Conservation (phyloP, 2,113 vertebrate species). For the Turdus rufiventris region DNA sequence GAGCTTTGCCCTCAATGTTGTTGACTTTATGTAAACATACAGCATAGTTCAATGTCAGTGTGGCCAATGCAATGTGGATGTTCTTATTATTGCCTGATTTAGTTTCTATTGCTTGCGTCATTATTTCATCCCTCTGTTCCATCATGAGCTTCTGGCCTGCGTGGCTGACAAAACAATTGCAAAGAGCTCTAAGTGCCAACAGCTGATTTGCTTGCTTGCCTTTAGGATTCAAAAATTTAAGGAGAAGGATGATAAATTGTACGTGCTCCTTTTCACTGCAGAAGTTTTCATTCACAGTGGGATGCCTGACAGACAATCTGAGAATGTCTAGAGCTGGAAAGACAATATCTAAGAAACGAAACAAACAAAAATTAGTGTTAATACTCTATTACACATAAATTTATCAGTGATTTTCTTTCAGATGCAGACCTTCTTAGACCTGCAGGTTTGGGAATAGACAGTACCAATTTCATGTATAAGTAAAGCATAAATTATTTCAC, state of each 20-base stretch:
- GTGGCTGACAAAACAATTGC: conserved; percentile 89
- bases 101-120: conserved; percentile 87
- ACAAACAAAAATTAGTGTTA: conserved; percentile 15
- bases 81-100: conserved; percentile 88
- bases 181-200: conserved; percentile 90
- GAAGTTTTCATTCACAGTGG: conserved; percentile 88
- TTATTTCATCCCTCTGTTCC: conserved; percentile 85
- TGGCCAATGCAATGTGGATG: conserved; percentile 93
- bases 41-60: conserved; percentile 91
- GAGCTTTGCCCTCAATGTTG: conserved; percentile 93
- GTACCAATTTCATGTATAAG: background rate
- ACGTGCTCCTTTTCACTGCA: conserved; percentile 86
- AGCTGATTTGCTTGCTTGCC: conserved; percentile 93
- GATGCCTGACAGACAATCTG: conserved; percentile 90
- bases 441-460: background rate
- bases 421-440: background rate
- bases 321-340: conserved; percentile 96
- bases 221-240: conserved; percentile 84
- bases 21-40: conserved; percentile 84
- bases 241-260: conserved; percentile 86
- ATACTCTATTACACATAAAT: background rate
- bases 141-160: conserved; percentile 86
- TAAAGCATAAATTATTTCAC: background rate
- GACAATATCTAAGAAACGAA: conserved; percentile 85
- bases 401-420: background rate